These are phyloP conservation scores for Cirrhinus mrigala DNA, from an alignment of 2,797 vertebrate species.

Conservation along the genomic window DNA sequence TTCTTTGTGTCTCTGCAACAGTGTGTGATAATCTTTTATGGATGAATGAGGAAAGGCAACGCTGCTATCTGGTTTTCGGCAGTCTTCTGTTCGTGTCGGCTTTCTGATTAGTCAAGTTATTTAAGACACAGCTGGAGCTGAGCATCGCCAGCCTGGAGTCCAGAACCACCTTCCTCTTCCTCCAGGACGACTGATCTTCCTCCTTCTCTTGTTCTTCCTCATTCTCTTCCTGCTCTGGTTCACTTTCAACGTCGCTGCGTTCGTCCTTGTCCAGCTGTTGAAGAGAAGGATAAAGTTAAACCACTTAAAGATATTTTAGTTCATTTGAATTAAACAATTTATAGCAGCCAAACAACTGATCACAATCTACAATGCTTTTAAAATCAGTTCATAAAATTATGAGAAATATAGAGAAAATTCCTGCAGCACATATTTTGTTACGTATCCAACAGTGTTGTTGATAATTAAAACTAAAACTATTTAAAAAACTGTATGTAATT, in stretches of 20 bases:
- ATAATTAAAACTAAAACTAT: background rate
- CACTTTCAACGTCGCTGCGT: constrained; percentile 89
- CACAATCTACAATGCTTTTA: background rate
- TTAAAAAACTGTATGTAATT: background rate
- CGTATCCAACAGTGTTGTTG: background rate
- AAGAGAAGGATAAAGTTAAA: background rate
- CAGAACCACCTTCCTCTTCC: constrained; percentile 67
- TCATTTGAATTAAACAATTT: background rate
- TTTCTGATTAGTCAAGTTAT: constrained; percentile 73
- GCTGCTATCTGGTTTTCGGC: constrained; percentile 66
- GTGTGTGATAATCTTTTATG: background rate
- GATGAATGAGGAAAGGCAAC: background rate
- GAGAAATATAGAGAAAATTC: background rate
- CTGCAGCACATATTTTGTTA: background rate
- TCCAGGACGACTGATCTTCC: constrained; percentile 70
- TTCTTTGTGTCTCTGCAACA: background rate
- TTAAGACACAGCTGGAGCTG: constrained; percentile 76
- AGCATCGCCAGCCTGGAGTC: constrained; percentile 74
- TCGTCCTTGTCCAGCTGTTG: constrained; percentile 89
- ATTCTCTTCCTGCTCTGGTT: constrained; percentile 80
- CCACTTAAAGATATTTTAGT: background rate
- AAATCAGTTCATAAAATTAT: background rate
- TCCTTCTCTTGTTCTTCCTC: constrained; percentile 70
- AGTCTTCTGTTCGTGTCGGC: constrained; percentile 65
- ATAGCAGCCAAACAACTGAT: background rate